These are phyloP conservation scores for Chaenogobius annularis DNA, from an alignment of 2,113 vertebrate species.

Conservation along the genomic window DNA sequence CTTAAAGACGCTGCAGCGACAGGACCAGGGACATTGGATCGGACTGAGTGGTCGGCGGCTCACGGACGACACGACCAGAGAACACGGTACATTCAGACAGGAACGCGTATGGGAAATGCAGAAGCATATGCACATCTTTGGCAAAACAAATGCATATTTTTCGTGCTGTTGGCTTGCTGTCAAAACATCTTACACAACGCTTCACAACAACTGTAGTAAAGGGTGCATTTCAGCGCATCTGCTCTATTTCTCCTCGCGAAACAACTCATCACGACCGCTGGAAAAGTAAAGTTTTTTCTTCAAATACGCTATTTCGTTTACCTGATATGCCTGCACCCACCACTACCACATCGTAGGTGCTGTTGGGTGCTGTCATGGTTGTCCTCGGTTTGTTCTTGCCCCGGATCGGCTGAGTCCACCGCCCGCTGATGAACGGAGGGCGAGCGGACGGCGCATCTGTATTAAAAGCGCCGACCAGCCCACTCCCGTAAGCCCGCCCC, in stretches of 20 bases:
- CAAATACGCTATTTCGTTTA: constrained; percentile 55
- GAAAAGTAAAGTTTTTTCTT: not conserved
- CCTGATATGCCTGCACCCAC: constrained; percentile 93
- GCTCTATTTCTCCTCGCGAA: not conserved
- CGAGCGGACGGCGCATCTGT: constrained; percentile 59
- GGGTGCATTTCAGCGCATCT: not conserved
- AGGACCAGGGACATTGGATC: not conserved
- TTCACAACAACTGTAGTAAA: not conserved
- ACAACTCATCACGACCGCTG: not conserved
- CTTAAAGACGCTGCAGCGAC: constrained; percentile 33
- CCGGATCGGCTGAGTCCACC: constrained; percentile 22
- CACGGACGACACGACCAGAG: constrained; percentile 32
- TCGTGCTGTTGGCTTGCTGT: constrained; percentile 46
- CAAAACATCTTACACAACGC: constrained; percentile 15
- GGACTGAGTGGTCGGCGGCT: not conserved
- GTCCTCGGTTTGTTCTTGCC: not conserved
- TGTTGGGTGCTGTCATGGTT: constrained; percentile 79
- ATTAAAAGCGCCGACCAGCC: constrained; percentile 61
- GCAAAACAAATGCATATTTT: not conserved
- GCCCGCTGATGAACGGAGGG: constrained; percentile 41
- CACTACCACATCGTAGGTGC: constrained; percentile 87
- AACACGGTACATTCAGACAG: not conserved
- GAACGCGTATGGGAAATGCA: not conserved
- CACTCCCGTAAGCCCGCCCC: constrained; percentile 58
- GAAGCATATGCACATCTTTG: not conserved